Evolutionary conservation across 2,888 invertebrate species (phyloP).

Genomic region (Melipona bicolor): DNA sequence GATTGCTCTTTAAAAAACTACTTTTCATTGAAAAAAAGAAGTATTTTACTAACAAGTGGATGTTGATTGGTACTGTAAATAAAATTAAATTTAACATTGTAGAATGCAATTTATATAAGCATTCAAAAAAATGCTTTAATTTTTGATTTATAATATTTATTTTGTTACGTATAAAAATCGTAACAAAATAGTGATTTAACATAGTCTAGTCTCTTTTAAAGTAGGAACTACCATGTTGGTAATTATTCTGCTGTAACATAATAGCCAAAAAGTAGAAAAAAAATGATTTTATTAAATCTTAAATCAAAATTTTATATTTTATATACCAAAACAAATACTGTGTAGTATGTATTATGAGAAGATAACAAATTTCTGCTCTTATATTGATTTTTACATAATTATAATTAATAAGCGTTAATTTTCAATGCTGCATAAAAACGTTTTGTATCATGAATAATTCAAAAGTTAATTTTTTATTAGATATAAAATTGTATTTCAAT

Average conservation of each 20-base stretch:
- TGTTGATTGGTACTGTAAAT: slow-evolving; percentile 20
- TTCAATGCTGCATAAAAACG: slow-evolving; percentile 19
- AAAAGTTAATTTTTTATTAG: slow-evolving; percentile 14
- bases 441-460: slow-evolving; percentile 11
- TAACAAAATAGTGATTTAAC: slow-evolving; percentile 73
- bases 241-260: slow-evolving; percentile 72
- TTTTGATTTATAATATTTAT: slow-evolving; percentile 42
- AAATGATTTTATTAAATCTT: slow-evolving; percentile 60
- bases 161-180: slow-evolving; percentile 43
- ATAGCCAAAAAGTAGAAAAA: slow-evolving; percentile 67
- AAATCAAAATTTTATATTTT: slow-evolving; percentile 75
- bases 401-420: slow-evolving; percentile 2
- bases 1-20: neutral
- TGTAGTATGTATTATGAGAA: slow-evolving; percentile 39
- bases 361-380: slow-evolving; percentile 7
- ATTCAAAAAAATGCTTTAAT: slow-evolving; percentile 30
- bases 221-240: slow-evolving; percentile 70
- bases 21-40: neutral
- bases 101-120: slow-evolving; percentile 38
- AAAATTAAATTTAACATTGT: slow-evolving; percentile 30
- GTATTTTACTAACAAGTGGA: slow-evolving; percentile 29
- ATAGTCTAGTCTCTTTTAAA: slow-evolving; percentile 75
- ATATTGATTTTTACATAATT: slow-evolving; percentile 13
- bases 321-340: slow-evolving; percentile 58
- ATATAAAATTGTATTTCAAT: slow-evolving; percentile 26